Conservation (phyloP, 2,888 invertebrate genomes). For the Baronia brevicornis region DNA sequence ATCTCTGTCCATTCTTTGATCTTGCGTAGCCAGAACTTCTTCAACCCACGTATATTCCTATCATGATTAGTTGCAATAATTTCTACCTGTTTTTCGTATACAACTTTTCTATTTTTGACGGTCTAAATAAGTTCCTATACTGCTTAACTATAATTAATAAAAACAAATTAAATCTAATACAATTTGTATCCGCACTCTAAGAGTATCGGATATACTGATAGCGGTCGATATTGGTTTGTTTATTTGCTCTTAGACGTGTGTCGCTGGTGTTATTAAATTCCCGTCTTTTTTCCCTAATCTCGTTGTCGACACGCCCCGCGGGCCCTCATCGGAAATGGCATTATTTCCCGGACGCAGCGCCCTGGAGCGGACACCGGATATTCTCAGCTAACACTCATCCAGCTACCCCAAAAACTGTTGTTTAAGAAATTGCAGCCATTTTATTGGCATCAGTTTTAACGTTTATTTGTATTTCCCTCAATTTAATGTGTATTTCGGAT, state of each 20-base stretch:
- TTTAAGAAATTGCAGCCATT: conserved; percentile 43
- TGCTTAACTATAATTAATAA: no score
- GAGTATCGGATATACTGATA: neutral
- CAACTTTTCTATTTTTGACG: no score
- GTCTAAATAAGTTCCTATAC: no score
- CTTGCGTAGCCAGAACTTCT: no score
- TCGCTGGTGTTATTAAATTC: conserved; percentile 60
- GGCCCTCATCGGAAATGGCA: conserved; percentile 68
- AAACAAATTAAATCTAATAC: no score
- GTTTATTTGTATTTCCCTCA: conserved; percentile 29
- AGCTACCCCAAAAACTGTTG: conserved; percentile 37
- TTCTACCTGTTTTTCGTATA: no score
- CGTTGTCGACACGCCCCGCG: conserved; percentile 56
- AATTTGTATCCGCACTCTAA: no score
- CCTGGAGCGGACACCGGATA: conserved; percentile 56
- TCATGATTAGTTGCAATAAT: no score
- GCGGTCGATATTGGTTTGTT: conserved; percentile 22
- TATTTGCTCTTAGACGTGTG: conserved; percentile 45
- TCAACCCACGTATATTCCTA: no score
- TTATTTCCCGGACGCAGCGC: conserved; percentile 43
- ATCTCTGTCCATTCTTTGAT: no score
- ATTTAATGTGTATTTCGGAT: conserved; percentile 19
- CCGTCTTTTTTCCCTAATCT: conserved; percentile 60
- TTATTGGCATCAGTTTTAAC: conserved; percentile 37
- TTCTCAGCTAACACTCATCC: conserved; percentile 25